These are phyloP conservation scores for Lepidurus apus DNA, from an alignment of 1,140 invertebrate species.

Conservation along the genomic window DNA sequence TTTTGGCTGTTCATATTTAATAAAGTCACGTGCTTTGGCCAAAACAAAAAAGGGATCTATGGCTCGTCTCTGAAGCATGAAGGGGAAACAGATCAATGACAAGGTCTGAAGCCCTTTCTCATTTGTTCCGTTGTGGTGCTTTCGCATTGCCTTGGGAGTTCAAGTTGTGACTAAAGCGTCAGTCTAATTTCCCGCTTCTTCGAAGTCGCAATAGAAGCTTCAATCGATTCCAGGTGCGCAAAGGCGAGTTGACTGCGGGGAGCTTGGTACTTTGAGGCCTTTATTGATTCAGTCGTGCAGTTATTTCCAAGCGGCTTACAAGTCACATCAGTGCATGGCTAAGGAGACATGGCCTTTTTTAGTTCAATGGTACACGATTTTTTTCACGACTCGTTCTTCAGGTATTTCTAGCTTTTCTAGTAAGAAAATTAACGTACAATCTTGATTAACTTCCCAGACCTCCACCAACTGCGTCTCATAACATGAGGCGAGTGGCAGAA, in stretches of 20 bases:
- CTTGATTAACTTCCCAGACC: slow-evolving; percentile 15
- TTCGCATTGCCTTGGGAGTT: not conserved
- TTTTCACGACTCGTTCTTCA: slow-evolving; percentile 33
- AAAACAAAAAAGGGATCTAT: not conserved
- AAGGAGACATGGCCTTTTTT: slow-evolving; percentile 30
- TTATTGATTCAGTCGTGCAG: not conserved
- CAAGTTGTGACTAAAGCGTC: not conserved
- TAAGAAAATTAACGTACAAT: not conserved
- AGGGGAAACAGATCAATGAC: not conserved
- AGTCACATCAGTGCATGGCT: not conserved
- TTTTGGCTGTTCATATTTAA: not conserved
- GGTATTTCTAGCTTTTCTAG: slow-evolving; percentile 10
- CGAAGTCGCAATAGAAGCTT: not conserved
- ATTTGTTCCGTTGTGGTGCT: not conserved
- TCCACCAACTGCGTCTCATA: slow-evolving; percentile 23
- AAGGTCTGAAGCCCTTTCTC: not conserved
- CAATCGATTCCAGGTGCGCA: slow-evolving; percentile 20
- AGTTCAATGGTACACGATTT: slow-evolving; percentile 32
- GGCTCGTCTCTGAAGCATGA: not conserved
- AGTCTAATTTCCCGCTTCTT: not conserved
- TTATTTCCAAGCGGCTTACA: not conserved
- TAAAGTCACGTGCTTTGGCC: not conserved
- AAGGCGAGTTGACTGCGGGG: not conserved
- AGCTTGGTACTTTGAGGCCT: not conserved
- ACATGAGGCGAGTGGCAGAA: slow-evolving; percentile 30